Percentiles rank a stretch among this genome's conserved stretches.
Conservation (phyloP, 2,888 invertebrate species). For the Drosophila meridionalis region DNA sequence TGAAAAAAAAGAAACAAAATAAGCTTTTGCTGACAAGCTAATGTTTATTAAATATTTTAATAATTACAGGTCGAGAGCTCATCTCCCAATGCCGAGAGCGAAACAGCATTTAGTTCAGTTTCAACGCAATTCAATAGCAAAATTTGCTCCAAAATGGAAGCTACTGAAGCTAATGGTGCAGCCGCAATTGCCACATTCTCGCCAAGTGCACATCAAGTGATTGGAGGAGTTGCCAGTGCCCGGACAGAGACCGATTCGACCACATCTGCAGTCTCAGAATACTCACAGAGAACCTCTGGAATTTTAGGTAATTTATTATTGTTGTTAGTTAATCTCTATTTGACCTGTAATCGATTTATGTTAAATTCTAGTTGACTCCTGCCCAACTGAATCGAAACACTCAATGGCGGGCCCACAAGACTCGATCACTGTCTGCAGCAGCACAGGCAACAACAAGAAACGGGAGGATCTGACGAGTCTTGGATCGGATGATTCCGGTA, state of each 20-base stretch:
- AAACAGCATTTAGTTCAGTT: constrained; percentile 84
- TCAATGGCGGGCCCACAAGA: constrained; percentile 40
- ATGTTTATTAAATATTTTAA: constrained; percentile 5
- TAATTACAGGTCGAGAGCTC: constrained; percentile 84
- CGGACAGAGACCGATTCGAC: constrained; percentile 1
- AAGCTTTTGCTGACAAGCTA: constrained; percentile 15
- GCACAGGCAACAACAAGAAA: constrained; percentile 78
- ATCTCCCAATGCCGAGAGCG: constrained; percentile 85
- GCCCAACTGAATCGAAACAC: not conserved
- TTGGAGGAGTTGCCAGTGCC: constrained; percentile 23
- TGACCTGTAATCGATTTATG: not conserved
- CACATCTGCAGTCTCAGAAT: constrained; percentile 26
- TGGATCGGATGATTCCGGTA: constrained; percentile 87
- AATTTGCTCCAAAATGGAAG: constrained; percentile 73
- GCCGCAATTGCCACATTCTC: constrained; percentile 76
- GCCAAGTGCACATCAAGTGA: constrained; percentile 55
- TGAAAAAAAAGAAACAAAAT: not conserved
- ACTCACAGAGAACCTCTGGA: constrained; percentile 43
- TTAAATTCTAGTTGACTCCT: not conserved
- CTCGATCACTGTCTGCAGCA: constrained; percentile 53
- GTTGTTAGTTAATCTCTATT: not conserved
- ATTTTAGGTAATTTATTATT: constrained; percentile 46
- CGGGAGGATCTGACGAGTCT: constrained; percentile 86
- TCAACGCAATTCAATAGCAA: constrained; percentile 84
- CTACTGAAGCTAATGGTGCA: constrained; percentile 81